Percentiles rank a stretch among this genome's conserved stretches.
phyloP scores from a whole-genome alignment of 2,888 invertebrate genomes.

The Apotomis betuletana region DNA sequence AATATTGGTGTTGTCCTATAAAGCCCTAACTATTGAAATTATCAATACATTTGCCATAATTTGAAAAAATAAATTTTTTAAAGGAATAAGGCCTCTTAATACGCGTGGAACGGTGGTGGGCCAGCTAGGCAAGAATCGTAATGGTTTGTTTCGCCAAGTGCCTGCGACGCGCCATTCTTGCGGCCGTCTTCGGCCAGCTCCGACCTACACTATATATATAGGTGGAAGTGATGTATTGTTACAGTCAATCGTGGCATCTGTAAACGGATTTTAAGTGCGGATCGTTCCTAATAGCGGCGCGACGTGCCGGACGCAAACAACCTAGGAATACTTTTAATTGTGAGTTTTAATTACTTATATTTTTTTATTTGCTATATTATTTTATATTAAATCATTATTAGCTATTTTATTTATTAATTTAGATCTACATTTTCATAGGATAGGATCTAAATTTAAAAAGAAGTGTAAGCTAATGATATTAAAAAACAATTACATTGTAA shows the following conservation, averaged over 20 bases:
- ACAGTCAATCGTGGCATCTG: conserved; percentile 53
- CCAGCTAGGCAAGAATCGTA: conserved; percentile 5
- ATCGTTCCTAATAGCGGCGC: conserved; percentile 1
- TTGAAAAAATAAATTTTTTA: too few relatives aligned
- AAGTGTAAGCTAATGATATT: too few relatives aligned
- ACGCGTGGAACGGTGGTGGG: neutral
- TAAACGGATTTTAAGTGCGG: conserved; percentile 46
- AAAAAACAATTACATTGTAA: too few relatives aligned
- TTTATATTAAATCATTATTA: too few relatives aligned
- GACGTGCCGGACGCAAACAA: neutral
- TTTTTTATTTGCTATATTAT: neutral
- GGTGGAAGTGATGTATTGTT: conserved; percentile 46
- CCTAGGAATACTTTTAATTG: conserved; percentile 9
- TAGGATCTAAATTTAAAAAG: too few relatives aligned
- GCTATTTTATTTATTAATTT: too few relatives aligned
- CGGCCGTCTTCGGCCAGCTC: conserved; percentile 24
- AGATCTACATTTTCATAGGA: too few relatives aligned
- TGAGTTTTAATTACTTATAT: conserved; percentile 8
- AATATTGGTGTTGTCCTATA: too few relatives aligned
- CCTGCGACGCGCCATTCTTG: conserved; percentile 5
- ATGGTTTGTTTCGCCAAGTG: neutral
- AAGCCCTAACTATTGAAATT: too few relatives aligned
- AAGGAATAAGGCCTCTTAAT: too few relatives aligned
- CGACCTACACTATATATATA: conserved; percentile 49
- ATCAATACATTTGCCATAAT: too few relatives aligned